A percentile compares a stretch with the other conserved stretches of the same genome.
Evolutionary conservation across 2,113 vertebrate genomes (phyloP).

Genomic region (Chiloscyllium plagiosum): DNA sequence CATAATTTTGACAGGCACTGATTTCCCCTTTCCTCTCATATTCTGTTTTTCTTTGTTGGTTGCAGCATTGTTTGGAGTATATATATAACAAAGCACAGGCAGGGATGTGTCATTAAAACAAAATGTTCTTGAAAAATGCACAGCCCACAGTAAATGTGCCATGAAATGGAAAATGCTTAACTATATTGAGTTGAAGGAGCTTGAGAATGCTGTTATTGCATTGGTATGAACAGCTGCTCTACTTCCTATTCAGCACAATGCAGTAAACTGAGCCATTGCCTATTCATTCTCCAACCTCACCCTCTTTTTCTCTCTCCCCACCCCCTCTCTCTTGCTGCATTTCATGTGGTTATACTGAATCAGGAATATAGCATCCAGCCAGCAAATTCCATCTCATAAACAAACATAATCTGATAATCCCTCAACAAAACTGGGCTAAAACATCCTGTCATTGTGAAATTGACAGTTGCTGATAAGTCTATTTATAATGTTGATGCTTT

Average conservation of each 20-base stretch:
- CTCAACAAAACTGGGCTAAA: background rate
- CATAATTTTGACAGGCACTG: background rate
- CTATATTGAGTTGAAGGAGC: background rate
- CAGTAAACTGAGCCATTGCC: background rate
- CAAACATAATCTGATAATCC: slow-evolving; percentile 31
- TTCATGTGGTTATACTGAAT: background rate
- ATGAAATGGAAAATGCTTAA: background rate
- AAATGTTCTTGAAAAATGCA: slow-evolving; percentile 9
- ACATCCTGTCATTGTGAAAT: background rate
- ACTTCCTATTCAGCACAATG: slow-evolving; percentile 4
- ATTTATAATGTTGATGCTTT: slow-evolving; percentile 6
- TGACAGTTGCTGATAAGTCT: background rate
- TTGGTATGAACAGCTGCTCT: background rate
- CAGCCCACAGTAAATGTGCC: background rate
- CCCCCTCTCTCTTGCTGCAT: background rate
- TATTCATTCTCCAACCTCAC: no score
- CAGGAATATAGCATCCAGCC: background rate
- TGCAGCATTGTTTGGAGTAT: no score
- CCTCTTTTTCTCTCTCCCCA: no score
- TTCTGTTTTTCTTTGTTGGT: background rate
- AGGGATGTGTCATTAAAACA: background rate
- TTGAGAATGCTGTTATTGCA: background rate
- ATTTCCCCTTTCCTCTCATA: background rate
- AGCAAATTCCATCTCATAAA: slow-evolving; percentile 16
- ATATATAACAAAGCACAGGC: background rate